phyloP scores from a whole-genome alignment of 2,113 vertebrate genomes.

The Nesogale talazaci region DNA sequence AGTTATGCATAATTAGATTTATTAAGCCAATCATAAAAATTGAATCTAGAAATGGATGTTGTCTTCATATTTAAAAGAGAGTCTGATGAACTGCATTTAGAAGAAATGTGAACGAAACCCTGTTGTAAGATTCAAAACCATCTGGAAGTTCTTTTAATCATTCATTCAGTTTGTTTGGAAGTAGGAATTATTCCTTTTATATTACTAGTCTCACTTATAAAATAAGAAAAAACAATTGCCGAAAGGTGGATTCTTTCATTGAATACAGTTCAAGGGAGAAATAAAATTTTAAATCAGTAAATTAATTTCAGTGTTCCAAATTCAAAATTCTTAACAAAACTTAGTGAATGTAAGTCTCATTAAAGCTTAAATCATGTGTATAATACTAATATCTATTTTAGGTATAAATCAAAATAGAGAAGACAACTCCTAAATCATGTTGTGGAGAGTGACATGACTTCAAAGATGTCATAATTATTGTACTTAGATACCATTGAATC shows the following conservation, averaged over 20 bases:
- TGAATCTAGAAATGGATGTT: background rate
- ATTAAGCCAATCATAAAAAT: background rate
- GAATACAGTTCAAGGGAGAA: too few species aligned
- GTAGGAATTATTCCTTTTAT: background rate
- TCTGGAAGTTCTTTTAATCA: background rate
- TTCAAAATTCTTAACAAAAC: too few species aligned
- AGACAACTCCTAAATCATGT: background rate
- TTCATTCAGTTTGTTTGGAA: background rate
- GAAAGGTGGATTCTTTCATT: background rate
- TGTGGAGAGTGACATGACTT: background rate
- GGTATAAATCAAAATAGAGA: too few species aligned
- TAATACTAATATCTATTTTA: too few species aligned
- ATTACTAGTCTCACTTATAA: background rate
- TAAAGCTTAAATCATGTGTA: too few species aligned
- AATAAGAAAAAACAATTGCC: background rate
- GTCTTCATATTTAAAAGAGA: background rate
- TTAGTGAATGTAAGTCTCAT: too few species aligned
- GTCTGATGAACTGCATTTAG: background rate
- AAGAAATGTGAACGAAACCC: background rate
- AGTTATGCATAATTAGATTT: slow-evolving; percentile 4
- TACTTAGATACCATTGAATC: background rate
- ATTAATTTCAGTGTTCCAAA: too few species aligned
- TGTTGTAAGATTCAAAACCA: background rate
- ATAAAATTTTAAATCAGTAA: too few species aligned
- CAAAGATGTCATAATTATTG: background rate